A percentile compares a stretch with the other conserved stretches of the same genome.
Evolutionary conservation across 64 coral and sea anemone species (phyloP).

Genomic region (Actinia equina): DNA sequence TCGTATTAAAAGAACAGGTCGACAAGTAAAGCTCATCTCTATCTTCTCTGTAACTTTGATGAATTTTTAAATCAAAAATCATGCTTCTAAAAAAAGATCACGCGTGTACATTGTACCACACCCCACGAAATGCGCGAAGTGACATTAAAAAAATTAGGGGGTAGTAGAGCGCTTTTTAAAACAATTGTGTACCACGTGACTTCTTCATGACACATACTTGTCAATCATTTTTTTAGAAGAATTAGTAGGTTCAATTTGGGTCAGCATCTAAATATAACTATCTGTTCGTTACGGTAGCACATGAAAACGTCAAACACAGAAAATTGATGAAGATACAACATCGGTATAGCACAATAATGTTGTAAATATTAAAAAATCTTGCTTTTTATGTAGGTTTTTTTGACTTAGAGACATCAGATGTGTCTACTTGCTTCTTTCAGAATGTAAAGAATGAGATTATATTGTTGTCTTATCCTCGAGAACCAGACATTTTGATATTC

Average conservation of each 20-base stretch:
- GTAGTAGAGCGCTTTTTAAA: background rate
- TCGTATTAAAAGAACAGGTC: too few species aligned
- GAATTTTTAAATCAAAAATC: background rate
- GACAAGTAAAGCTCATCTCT: too few species aligned
- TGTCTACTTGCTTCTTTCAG: background rate
- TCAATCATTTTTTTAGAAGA: background rate
- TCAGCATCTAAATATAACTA: background rate
- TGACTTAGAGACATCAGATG: background rate
- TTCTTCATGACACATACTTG: background rate
- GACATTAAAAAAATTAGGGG: background rate
- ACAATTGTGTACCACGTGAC: background rate
- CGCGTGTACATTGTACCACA: background rate
- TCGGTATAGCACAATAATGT: background rate
- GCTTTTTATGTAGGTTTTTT: background rate
- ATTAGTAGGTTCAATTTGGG: background rate
- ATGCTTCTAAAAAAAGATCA: background rate
- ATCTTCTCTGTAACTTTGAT: too few species aligned
- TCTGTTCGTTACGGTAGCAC: background rate
- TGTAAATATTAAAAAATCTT: background rate
- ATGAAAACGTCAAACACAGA: background rate
- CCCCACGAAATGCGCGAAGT: background rate
- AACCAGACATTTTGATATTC: background rate
- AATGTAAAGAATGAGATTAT: slow-evolving; percentile 1
- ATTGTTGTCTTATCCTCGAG: background rate
- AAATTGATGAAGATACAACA: background rate